Evolutionary conservation across 2,888 invertebrate species (phyloP).

Genomic region (Cheilosia soror): DNA sequence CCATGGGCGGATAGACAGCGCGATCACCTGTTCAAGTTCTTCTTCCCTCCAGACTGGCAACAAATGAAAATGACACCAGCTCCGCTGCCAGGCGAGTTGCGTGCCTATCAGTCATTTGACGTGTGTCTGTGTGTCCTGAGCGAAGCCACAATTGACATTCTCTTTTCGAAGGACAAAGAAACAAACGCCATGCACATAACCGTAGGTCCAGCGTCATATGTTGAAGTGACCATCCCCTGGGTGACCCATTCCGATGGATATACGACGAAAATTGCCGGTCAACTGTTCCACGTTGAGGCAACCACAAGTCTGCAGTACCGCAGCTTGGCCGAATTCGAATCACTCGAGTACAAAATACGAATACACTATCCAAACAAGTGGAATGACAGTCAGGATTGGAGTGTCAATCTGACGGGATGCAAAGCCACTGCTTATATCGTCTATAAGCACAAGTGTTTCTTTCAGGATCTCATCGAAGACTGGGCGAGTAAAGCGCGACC

Average conservation of each 20-base stretch:
- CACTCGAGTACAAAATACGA: slow-evolving; percentile 93
- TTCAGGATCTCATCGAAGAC: slow-evolving; percentile 97
- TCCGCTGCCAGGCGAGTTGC: slow-evolving; percentile 93
- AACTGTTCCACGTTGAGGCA: slow-evolving; percentile 96
- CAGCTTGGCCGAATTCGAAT: slow-evolving; percentile 96
- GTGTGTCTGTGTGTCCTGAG: slow-evolving; percentile 94
- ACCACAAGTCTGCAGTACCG: slow-evolving; percentile 97
- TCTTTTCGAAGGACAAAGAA: slow-evolving; percentile 96
- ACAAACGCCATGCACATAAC: slow-evolving; percentile 99
- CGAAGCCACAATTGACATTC: slow-evolving; percentile 97
- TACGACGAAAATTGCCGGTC: slow-evolving; percentile 95
- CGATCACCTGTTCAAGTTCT: slow-evolving; percentile 97
- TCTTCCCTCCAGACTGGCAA: slow-evolving; percentile 95
- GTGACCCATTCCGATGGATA: slow-evolving; percentile 94
- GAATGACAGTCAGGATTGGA: slow-evolving; percentile 99
- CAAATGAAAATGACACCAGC: slow-evolving; percentile 91
- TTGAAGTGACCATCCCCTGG: slow-evolving; percentile 99
- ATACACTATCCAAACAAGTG: slow-evolving; percentile 95
- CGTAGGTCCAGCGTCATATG: slow-evolving; percentile 96
- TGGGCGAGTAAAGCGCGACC: slow-evolving; percentile 98
- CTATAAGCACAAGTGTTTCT: slow-evolving; percentile 97
- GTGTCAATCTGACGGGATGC: slow-evolving; percentile 94
- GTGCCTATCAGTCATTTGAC: slow-evolving; percentile 96
- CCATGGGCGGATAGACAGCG: slow-evolving; percentile 99
- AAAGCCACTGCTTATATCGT: slow-evolving; percentile 97